Evolutionary conservation across 1,140 invertebrate species (phyloP).

Genomic region (Tetragonula clypearis): DNA sequence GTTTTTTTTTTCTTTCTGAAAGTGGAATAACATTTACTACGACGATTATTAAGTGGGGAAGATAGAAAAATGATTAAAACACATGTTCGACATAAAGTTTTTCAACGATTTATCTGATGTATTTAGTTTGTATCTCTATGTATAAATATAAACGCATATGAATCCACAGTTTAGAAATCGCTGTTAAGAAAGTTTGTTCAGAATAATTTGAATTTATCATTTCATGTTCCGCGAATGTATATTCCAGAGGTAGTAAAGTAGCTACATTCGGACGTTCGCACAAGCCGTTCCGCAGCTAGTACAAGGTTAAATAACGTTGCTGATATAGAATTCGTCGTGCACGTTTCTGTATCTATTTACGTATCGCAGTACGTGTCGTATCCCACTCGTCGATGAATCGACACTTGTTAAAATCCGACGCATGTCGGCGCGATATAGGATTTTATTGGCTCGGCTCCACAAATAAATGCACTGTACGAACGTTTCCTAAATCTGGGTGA

Average conservation of each 20-base stretch:
- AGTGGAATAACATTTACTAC: too few species aligned
- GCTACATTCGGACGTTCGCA: background rate
- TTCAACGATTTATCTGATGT: too few species aligned
- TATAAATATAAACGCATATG: too few species aligned
- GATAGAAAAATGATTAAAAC: too few species aligned
- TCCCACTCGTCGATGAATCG: conserved; percentile 38
- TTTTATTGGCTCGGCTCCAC: conserved; percentile 17
- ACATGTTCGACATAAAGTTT: too few species aligned
- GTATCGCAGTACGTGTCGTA: conserved; percentile 26
- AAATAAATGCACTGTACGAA: background rate
- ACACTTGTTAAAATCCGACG: conserved; percentile 52
- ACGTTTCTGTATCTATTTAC: conserved; percentile 10
- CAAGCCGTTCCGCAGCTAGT: background rate
- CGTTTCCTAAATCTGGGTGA: background rate
- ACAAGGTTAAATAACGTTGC: background rate
- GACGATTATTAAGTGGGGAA: too few species aligned
- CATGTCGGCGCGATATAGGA: conserved; percentile 24
- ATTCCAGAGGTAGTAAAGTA: background rate
- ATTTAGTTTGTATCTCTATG: too few species aligned
- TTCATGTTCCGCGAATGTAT: background rate
- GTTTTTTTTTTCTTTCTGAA: too few species aligned
- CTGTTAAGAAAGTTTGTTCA: background rate
- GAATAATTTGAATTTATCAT: background rate
- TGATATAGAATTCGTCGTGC: conserved; percentile 14
- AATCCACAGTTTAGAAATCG: background rate